phyloP scores from a whole-genome alignment of 2,113 vertebrate species.

The Pteronura brasiliensis region DNA sequence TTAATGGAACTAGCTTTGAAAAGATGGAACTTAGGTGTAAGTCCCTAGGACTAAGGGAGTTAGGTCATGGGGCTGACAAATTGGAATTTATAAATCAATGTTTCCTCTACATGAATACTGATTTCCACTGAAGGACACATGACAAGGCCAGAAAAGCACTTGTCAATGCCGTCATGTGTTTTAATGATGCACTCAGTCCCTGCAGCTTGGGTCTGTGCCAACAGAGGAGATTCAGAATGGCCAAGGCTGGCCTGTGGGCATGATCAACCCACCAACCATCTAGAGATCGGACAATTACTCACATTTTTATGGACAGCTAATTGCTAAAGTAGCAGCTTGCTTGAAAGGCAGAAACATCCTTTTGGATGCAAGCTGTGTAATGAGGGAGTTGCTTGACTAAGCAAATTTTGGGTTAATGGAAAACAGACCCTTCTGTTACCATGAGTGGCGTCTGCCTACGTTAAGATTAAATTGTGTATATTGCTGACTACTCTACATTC shows the following conservation, averaged over 20 bases:
- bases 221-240: not conserved
- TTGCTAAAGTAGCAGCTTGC: conserved; percentile 30
- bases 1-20: not conserved
- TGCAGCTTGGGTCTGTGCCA: not conserved
- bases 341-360: conserved; percentile 44
- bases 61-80: not conserved
- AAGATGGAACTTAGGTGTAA: not conserved
- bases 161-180: not conserved
- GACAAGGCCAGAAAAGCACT: not conserved
- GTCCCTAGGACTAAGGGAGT: not conserved
- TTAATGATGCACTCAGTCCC: not conserved
- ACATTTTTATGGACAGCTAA: conserved; percentile 41
- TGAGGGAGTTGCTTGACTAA: conserved; percentile 53
- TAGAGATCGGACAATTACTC: not conserved
- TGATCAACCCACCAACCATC: not conserved
- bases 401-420: conserved; percentile 62
- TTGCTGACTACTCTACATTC: conserved; percentile 71
- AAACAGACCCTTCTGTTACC: conserved; percentile 43
- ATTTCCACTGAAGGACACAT: not conserved
- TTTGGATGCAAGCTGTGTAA: conserved; percentile 34
- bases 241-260: not conserved
- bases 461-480: conserved; percentile 59
- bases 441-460: not conserved
- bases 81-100: not conserved
- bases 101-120: not conserved